Evolutionary conservation across 2,888 invertebrate species (phyloP), one percentile per base, ranked within the genome.

Genomic region (Autographa gamma): DNA sequence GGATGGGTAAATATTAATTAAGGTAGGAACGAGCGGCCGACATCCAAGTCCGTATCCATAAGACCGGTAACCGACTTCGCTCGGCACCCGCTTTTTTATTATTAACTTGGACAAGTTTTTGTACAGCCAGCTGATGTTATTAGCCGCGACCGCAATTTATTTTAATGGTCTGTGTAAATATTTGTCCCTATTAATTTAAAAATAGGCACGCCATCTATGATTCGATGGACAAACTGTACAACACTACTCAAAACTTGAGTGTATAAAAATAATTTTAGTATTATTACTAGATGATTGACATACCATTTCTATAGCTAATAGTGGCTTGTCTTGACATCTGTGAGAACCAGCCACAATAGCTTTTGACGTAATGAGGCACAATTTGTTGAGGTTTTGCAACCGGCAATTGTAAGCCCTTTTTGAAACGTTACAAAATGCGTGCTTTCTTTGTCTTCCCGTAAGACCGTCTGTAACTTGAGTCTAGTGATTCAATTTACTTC

Each of bases 151-250:
- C 71, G 83, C 88, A 88, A 88, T 90, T 89, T 88, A 89, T 86
- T 89, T 88, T 90, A 88, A 90, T 89, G 79, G 84, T 69, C 73
- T 84, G 80, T 84, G 85, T 88, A 87, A 90, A 89, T 90, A 88
- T 89, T 88, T 86, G 81, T 80, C 76, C 71, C 72, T 81, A 80
- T 81, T 83, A 66, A 80, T 76, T 80, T 81, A 69, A 76, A 82
- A 84, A 84, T 84, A 77, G 74, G 59, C 64, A 63, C 63, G 67
- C 76, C 73, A 58, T 81, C 81, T 78, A 76, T 76, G 76, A 81
- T 80, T 79, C 77, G 82, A 77, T 63, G 19, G 11, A 19, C 13
- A 11, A 56, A 56, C 54, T 56, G 11, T 54, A 54, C 19, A 18
- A 56, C 19, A 56, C 19, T 6, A 11, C 25, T 5, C 54, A 14